Conservation (phyloP, 1,140 invertebrate species). For the Drosophila bifasciata region DNA sequence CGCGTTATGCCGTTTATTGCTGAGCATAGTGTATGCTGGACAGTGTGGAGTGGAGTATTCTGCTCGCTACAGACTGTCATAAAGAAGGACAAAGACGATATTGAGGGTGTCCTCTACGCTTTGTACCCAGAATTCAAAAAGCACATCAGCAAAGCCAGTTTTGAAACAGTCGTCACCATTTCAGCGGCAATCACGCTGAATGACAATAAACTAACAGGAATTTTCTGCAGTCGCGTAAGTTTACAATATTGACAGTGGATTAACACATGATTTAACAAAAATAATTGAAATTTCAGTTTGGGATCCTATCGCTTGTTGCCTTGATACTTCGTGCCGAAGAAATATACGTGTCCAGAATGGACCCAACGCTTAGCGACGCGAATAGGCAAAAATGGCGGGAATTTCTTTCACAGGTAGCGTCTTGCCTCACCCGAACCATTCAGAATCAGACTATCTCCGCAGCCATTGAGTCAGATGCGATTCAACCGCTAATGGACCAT, state of each 20-base stretch:
- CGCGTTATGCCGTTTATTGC: constrained; percentile 86
- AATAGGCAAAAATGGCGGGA: constrained; percentile 71
- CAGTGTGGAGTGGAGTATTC: constrained; percentile 85
- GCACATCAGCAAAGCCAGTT: constrained; percentile 83
- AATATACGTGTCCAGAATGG: constrained; percentile 62
- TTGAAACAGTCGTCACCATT: constrained; percentile 72
- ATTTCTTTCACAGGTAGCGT: constrained; percentile 75
- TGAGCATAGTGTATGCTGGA: constrained; percentile 84
- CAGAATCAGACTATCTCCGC: constrained; percentile 81
- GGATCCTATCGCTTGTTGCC: constrained; percentile 76
- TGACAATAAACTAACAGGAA: constrained; percentile 77
- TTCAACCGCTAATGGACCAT: constrained; percentile 80
- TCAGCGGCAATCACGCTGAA: constrained; percentile 65
- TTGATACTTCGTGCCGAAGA: constrained; percentile 73
- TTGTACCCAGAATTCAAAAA: constrained; percentile 86
- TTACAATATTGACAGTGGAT: neutral
- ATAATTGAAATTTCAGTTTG: constrained; percentile 61
- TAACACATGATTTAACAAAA: neutral
- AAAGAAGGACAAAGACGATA: constrained; percentile 84
- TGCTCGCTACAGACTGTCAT: constrained; percentile 84
- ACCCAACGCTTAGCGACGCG: constrained; percentile 52
- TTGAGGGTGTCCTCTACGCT: constrained; percentile 84
- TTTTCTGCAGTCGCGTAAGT: constrained; percentile 83
- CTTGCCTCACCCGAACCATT: constrained; percentile 75
- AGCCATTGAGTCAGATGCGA: constrained; percentile 81